Evolutionary conservation across 92 coral and sea anemone genomes (phyloP), one percentile per base, ranked within the genome.

Genomic region (Bergia puertoricense): DNA sequence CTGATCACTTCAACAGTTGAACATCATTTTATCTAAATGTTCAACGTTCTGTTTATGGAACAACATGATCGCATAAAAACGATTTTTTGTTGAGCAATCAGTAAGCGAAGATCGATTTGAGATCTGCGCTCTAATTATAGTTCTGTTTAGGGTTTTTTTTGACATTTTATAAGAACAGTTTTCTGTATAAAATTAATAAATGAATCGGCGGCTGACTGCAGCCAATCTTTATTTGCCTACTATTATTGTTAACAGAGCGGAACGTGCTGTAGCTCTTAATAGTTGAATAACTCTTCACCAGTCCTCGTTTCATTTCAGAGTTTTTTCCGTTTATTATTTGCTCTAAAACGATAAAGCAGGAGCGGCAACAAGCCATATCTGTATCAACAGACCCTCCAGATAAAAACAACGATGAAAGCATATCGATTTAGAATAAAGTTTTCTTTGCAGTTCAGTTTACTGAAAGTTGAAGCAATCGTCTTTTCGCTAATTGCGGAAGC

Each of bases 401-500:
- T 48, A 22, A 79, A 79, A 79, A 39, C 43, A 45, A 8, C 38
- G 23, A 5, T 5, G 41, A 22, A 48, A 78, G 56, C 82, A 42
- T 13, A 46, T 48, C 82, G 43, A 46, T 79, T 6, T 44, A 42
- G 57, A 42, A 43, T 79, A 79, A 79, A 6, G 37, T 18, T 38
- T 74, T 62, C 69, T 40, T 74, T 38, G 10, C 40, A 74, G 78
- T 74, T 74, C 11, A 13, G 44, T 74, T 74, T 74, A 74, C 43
- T 74, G 46, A 38, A 39, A 40, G 2, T 38, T 22, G 18, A 79
- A 46, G 38, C 30, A 79, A 45, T 37, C 66, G 50, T 4, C 22
- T 50, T 44, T 50, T 50, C 36, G 6, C 82, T 46, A n/a, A 76
- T 39, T 30, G 41, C 82, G 82, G 82, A 48, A 79, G 40, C 82